Evolutionary conservation across 1,140 invertebrate genomes (phyloP), one percentile per base, ranked within the genome.

Genomic region (Bombus fervidus): DNA sequence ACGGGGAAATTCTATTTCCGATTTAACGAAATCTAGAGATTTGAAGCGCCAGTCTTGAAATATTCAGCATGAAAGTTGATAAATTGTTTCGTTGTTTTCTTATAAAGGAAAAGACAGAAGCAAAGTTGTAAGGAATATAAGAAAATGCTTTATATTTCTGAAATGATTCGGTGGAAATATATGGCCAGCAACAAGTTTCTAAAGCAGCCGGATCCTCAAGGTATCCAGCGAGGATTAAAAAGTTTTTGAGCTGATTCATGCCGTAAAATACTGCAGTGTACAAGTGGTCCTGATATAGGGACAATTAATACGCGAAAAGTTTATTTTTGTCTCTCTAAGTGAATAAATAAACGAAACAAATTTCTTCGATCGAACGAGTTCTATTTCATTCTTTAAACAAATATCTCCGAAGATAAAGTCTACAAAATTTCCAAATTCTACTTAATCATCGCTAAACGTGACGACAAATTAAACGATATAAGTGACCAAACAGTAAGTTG

Each of bases 161-260:
- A 39, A 39, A 31, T 28, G 39, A 39, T 71, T 71, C 66, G 12
- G 22, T 13, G 68, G 25, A 28, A 39, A 71, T 71, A 71, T 37
- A 71, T 37, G 25, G 25, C 25, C 25, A 71, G 68, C 68, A 39
- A 71, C 68, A 71, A 71, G 68, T 71, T 71, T 71, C 68, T 39
- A 39, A 28, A 71, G 68, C 68, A 12, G 0, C 10, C 37, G 22
- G 10, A 71, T 71, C 25, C 25, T 71, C 25, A 13, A 71, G 12
- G 25, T 71, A 37, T 71, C 37, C 10, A 28, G 5, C 10, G 37
- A 71, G 68, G 37, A 71, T 71, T 71, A 68, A 39, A 71, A 71
- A 71, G 68, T 39, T 39, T 39, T 25, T 12, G 25, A 28, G 68
- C 25, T 37, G 68, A 39, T 39, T 69, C 37, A 25, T 5, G 37